phyloP scores from a whole-genome alignment of 2,888 invertebrate species.

The Glyphotaelius pellucidus region DNA sequence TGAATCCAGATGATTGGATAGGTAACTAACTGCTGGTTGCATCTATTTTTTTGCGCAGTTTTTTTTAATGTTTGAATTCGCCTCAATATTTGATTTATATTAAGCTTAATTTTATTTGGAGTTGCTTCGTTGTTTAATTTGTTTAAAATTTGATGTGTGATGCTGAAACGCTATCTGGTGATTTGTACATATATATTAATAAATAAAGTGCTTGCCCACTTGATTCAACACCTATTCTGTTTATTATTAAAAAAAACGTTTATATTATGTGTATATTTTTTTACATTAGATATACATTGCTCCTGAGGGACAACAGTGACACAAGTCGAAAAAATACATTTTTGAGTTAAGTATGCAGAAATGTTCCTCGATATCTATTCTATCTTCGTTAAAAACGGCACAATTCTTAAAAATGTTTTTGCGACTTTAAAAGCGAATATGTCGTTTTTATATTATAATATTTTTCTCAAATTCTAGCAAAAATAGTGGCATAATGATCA shows the following conservation, averaged over 20 bases:
- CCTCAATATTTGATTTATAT: background rate
- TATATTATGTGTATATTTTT: too few relatives aligned
- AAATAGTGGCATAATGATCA: too few relatives aligned
- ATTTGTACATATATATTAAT: background rate
- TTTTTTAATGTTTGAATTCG: background rate
- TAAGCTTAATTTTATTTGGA: background rate
- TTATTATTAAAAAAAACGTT: background rate
- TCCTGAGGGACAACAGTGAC: too few relatives aligned
- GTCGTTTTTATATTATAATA: too few relatives aligned
- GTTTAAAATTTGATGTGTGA: background rate
- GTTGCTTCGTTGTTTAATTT: background rate
- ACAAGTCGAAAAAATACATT: too few relatives aligned
- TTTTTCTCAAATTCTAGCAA: too few relatives aligned
- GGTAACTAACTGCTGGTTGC: background rate
- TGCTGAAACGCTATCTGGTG: background rate
- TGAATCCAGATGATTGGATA: background rate
- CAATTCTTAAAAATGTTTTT: too few relatives aligned
- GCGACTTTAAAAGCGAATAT: too few relatives aligned
- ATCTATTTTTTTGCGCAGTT: background rate
- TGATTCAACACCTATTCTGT: background rate
- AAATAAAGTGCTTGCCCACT: background rate
- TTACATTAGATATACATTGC: too few relatives aligned
- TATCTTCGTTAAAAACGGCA: too few relatives aligned
- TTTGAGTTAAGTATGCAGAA: too few relatives aligned
- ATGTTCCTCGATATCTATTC: too few relatives aligned